These are phyloP conservation scores for Coluber constrictor DNA, from an alignment of 2,797 vertebrate genomes.

Conservation along the genomic window DNA sequence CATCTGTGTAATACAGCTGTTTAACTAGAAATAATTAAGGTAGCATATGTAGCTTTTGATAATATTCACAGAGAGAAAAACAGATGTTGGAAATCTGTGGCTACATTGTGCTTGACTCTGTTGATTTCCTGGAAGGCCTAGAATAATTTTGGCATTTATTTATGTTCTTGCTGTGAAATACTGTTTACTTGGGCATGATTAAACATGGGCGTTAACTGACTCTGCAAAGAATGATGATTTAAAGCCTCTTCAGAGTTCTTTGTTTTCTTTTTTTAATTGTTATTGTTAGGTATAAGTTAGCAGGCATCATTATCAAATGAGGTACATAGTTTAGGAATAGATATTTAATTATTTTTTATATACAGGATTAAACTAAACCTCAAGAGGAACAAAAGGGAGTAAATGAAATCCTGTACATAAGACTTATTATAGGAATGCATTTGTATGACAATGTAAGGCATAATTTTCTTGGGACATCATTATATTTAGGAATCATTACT, in stretches of 20 bases:
- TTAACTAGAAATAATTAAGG: not conserved
- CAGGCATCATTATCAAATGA: slow-evolving; percentile 6
- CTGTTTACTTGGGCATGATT: slow-evolving; percentile 19
- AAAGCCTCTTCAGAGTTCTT: not conserved
- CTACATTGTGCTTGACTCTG: not conserved
- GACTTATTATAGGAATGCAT: not conserved
- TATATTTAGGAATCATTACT: not conserved
- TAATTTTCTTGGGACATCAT: not conserved
- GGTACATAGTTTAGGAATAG: not conserved
- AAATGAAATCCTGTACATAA: not conserved
- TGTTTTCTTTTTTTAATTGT: not conserved
- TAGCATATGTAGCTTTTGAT: not conserved
- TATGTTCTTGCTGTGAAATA: slow-evolving; percentile 28
- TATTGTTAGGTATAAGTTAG: not conserved
- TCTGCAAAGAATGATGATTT: not conserved
- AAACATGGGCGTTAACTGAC: slow-evolving; percentile 1
- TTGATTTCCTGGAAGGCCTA: slow-evolving; percentile 13
- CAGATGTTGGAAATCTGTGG: not conserved
- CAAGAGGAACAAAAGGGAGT: fast-evolving
- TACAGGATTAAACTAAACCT: not conserved
- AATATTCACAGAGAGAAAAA: not conserved
- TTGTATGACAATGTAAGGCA: not conserved
- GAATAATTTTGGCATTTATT: slow-evolving; percentile 1
- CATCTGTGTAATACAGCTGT: not conserved
- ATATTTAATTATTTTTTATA: not conserved